Base-by-base conservation (phyloP, 2,888 invertebrate species). In the Xestoiulus laeticollis region DNA sequence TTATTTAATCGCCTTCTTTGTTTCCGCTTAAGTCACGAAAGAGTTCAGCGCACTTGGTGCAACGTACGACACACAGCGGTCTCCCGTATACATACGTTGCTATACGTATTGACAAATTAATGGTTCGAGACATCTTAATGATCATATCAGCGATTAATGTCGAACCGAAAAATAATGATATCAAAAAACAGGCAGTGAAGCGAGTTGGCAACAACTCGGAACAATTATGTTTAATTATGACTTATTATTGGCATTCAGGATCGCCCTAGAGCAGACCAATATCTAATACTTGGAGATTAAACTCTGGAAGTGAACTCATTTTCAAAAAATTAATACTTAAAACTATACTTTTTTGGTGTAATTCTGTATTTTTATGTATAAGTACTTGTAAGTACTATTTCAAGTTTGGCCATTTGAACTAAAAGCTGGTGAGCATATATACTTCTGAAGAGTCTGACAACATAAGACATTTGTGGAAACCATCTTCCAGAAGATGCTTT, bases 11-110 rank as follows among this genome's bases (percentile, higher is more conserved):
- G 68, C 68, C 26, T 68, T 19, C 68, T 68, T 68, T 68, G 68
- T 68, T 68, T 68, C 68, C 68, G 68, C 68, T 68, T 68, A 68
- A 68, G 68, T 68, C 68, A 68, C 68, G 68, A 68, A 68, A 68
- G 68, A 68, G 68, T 68, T 68, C 68, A 68, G 68, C 68, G 68
- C 68, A 26, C 68, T 68, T 68, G 68, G 68, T 68, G 68, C 68
- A 68, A 68, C 68, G 68, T n/a, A 68, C 68, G n/a, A 68, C 68
- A 68, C 68, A 26, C 68, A 22, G 68, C 53, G 53, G 53, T n/a
- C 53, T n/a, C 19, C 53, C n/a, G 53, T 59, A 59, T 48, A 48
- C 48, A 48, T 16, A n/a, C n/a, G 48, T 48, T 48, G 48, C 22
- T 68, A 5, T 12, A 43, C 5, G 43, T 43, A 26, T 68, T 68